Base-by-base conservation (phyloP, 1,140 invertebrate species). In the Hyles vespertilio region DNA sequence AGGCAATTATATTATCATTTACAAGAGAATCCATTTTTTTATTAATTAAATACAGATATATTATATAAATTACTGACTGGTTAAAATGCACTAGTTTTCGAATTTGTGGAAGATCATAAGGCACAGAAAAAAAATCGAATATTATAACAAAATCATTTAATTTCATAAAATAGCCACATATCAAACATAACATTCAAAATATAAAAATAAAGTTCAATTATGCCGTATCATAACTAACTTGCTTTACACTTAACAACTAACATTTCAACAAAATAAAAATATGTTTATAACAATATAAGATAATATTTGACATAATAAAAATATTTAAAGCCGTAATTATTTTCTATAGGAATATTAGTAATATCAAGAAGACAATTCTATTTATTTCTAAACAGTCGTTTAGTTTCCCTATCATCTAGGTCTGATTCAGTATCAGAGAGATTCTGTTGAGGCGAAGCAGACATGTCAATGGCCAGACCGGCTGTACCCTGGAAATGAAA, bases 371-470 rank as follows among this genome's bases (percentile, higher is more conserved):
- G 22, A 2, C 22, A 22, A 22, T 22, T 22, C 22, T 51, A 57
- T 44, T 45, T 40, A 10, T 52, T 69, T 60, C 47, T 45, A 11
- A 68, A 49, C 3, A 67, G 50, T 46, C 47, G 58, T 33, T 56
- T 61, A 0, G 45, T 67, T n/a, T 74, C 69, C 62, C 63, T 70
- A 2, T 72, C 65, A 59, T 83, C 80, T 44, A 78, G 10, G 60
- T 83, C 80, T 40, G 82, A 85, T 61, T 85, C 82, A 3, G 80
- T 83, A 32, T 85, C 82, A 0, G 82, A 85, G 34, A 73, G 52
- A 54, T 81, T 70, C 54, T 72, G 70, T 10, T 59, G 55, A 5
- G 59, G 63, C 3, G 56, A 55, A 7, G 61, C 65, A 3, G 69
- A 61, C 32, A 65, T 48, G 4, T 73, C 63, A 32, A 81, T 63